phyloP scores from a whole-genome alignment of 2,797 vertebrate genomes.

The Acanthiza pusilla region DNA sequence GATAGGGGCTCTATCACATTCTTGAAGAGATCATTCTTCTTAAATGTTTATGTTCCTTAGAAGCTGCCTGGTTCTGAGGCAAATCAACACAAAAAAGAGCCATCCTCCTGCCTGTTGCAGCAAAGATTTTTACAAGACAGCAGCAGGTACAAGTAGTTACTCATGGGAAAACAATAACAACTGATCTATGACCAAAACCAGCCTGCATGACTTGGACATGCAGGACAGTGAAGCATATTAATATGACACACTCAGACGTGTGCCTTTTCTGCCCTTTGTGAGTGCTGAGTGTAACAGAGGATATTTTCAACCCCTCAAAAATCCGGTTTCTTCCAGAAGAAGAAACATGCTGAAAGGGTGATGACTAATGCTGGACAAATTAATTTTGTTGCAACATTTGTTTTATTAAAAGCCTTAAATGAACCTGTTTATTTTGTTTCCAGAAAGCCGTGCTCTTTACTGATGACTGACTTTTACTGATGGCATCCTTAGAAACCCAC shows the following conservation, averaged over 20 bases:
- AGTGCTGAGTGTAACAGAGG: background rate
- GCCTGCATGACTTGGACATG: background rate
- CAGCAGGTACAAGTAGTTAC: background rate
- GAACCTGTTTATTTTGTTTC: conserved; percentile 8
- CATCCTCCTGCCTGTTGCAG: background rate
- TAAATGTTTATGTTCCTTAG: background rate
- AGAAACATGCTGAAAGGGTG: background rate
- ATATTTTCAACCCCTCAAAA: background rate
- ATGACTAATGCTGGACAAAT: conserved; percentile 56
- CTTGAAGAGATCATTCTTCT: background rate
- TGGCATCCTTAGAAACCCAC: conserved; percentile 1
- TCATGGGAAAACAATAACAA: background rate
- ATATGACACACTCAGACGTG: background rate
- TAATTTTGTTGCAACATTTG: conserved; percentile 44
- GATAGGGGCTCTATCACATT: background rate
- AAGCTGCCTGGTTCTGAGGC: background rate
- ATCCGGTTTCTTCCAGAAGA: background rate
- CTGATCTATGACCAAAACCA: conserved; percentile 18
- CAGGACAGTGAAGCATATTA: conserved; percentile 1
- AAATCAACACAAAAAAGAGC: background rate
- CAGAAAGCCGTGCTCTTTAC: background rate
- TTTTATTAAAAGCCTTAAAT: conserved; percentile 36
- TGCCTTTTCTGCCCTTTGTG: background rate
- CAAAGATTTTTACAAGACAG: background rate
- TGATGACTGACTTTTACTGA: conserved; percentile 15